These are phyloP conservation scores for Philopedon plagiatum DNA, from an alignment of 2,888 invertebrate genomes.

Conservation along the genomic window DNA sequence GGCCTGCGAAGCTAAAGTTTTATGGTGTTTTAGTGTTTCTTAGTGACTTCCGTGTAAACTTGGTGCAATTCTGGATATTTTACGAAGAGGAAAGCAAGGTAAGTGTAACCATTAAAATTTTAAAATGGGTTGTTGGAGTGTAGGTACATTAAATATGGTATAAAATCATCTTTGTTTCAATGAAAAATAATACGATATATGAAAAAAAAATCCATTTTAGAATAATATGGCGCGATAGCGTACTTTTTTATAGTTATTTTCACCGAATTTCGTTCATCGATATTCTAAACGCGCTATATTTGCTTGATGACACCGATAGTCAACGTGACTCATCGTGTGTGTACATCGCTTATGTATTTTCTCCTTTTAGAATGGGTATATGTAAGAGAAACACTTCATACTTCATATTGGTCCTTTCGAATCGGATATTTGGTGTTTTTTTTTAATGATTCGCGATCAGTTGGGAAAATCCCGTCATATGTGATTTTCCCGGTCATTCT, in stretches of 20 bases:
- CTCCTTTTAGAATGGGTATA: not conserved
- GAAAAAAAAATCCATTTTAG: too few relatives aligned
- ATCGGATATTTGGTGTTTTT: too few relatives aligned
- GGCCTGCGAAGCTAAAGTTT: too few relatives aligned
- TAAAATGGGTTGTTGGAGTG: too few relatives aligned
- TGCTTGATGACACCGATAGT: conserved; percentile 26
- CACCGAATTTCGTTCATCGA: not conserved
- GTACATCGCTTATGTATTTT: not conserved
- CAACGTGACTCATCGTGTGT: not conserved
- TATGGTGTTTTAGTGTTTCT: not conserved
- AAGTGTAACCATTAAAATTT: not conserved
- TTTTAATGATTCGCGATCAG: too few relatives aligned
- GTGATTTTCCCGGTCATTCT: too few relatives aligned
- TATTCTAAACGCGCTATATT: conserved; percentile 13
- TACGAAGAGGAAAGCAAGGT: not conserved
- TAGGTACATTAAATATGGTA: too few relatives aligned
- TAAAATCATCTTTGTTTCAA: not conserved
- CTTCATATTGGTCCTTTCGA: too few relatives aligned
- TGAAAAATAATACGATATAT: too few relatives aligned
- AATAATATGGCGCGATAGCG: too few relatives aligned
- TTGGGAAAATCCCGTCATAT: too few relatives aligned
- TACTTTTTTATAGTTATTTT: not conserved
- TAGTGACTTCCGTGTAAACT: not conserved
- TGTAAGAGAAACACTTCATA: not conserved
- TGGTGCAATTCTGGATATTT: not conserved